Base-by-base conservation (phyloP, 2,113 vertebrate species). In the Chaetodon trifascialis region DNA sequence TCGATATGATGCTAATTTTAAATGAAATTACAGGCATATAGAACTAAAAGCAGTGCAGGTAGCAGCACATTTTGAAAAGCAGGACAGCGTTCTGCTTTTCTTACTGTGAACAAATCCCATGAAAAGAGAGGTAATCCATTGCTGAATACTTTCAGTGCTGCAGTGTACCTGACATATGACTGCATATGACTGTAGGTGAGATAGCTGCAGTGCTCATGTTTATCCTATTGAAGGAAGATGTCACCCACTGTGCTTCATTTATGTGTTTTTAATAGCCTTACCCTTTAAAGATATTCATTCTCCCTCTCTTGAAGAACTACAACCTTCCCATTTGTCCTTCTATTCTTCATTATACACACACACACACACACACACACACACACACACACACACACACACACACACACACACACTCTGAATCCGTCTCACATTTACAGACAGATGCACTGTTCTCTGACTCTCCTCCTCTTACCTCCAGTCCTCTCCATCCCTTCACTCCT, bases 401-500 rank as follows among this genome's bases (percentile, higher is more conserved):
- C 55, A 36, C 58, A 42, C 34, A 63, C 67, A 16, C 73, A 52
- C 10, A 36, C 49, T 21, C 60, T 15, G n/a, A 44, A 30, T 3
- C 30, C 40, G 8, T 12, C 56, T 56, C 69, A 68, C 56, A 49
- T 42, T 62, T 14, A 52, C 42, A 25, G 42, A 68, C 34, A 21
- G 34, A 73, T 40, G 56, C 68, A 65, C 46, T 78, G 46, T 67
- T 79, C 73, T 74, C 23, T 17, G 42, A 70, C 73, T 80, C 76
- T 6, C 77, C 68, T 86, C 68, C 38, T 65, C 47, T 86, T 75
- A 67, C 69, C 70, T 71, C 17, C 34, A 4, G 38, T 70, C 58
- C 38, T 69, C 60, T 88, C 30, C 14, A 64, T 62, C 47, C 40
- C 58, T 84, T 84, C 73, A 66, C 80, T 58, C 79, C 34, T 60